Evolutionary conservation across 2,797 vertebrate genomes (phyloP).

Genomic region (Vespertilio murinus): DNA sequence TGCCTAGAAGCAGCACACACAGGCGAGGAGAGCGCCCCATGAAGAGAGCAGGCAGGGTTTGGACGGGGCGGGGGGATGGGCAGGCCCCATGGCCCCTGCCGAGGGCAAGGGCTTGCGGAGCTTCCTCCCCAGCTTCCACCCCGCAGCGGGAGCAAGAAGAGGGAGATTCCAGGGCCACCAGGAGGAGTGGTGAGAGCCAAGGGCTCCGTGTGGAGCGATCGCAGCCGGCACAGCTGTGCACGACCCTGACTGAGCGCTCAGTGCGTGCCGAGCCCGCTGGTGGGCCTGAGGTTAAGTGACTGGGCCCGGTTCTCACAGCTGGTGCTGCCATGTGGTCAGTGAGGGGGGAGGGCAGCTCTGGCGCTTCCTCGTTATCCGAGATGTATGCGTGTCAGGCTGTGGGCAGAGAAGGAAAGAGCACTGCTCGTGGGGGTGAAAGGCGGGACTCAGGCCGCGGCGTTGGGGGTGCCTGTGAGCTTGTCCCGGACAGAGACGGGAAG

Average conservation of each 20-base stretch:
- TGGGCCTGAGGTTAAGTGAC: neutral
- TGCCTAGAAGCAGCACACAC: constrained; percentile 83
- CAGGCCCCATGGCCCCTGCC: neutral
- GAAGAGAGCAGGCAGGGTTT: neutral
- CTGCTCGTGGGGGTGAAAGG: neutral
- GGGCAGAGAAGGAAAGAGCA: neutral
- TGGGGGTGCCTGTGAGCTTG: constrained; percentile 83
- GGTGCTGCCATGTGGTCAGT: neutral
- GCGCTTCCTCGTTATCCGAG: neutral
- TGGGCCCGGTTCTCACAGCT: neutral
- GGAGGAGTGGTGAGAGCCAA: rapidly evolving
- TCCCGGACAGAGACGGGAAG: neutral
- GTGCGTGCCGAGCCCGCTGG: neutral
- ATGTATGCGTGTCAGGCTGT: no score
- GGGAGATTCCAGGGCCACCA: neutral
- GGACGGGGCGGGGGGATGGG: neutral
- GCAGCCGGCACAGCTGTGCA: neutral
- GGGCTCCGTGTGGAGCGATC: rapidly evolving
- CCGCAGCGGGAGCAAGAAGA: neutral
- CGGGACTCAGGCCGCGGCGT: constrained; percentile 66
- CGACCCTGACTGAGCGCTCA: neutral
- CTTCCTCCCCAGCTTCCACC: neutral
- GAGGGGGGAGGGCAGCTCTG: neutral
- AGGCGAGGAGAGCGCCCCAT: neutral
- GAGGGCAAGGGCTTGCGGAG: no score